Conservation (phyloP, 2,797 vertebrate species). For the Aplochiton taeniatus region DNA sequence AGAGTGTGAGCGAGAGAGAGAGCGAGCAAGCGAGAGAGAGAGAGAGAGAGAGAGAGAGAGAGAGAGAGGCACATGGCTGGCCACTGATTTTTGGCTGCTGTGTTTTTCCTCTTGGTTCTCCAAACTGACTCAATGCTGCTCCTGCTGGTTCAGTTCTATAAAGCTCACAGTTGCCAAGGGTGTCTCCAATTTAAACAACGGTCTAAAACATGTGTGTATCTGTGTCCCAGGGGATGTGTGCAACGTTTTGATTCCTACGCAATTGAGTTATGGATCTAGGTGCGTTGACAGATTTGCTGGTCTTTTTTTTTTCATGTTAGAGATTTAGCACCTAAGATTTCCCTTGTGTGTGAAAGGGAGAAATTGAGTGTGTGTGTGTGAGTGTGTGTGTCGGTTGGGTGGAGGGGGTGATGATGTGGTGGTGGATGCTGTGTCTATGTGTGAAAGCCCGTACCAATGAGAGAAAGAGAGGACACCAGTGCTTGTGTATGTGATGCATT, state of each 20-base stretch:
- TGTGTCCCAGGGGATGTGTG: not conserved
- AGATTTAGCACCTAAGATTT: constrained; percentile 47
- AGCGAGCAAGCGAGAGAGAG: constrained; percentile 26
- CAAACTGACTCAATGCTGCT: constrained; percentile 38
- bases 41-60: not conserved
- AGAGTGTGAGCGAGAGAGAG: constrained; percentile 34
- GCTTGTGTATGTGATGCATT: too few relatives aligned
- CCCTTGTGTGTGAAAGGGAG: not conserved
- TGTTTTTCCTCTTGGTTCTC: constrained; percentile 30
- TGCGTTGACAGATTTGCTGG: constrained; percentile 49
- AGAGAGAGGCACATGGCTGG: constrained; percentile 19
- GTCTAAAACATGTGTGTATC: not conserved
- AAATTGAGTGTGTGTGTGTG: constrained; percentile 6
- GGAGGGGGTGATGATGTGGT: not conserved
- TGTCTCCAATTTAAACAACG: constrained; percentile 38
- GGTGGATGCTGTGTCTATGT: constrained; percentile 6
- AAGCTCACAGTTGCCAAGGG: constrained; percentile 53
- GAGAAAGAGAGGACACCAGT: too few relatives aligned
- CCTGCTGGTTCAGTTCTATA: constrained; percentile 41
- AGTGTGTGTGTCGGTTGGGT: not conserved
- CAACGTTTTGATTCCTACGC: constrained; percentile 37
- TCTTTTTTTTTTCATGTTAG: constrained; percentile 31
- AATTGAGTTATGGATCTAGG: constrained; percentile 39
- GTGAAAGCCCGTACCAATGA: not conserved
- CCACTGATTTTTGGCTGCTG: constrained; percentile 32